A percentile compares a stretch with the other conserved stretches of the same genome.
phyloP scores from a whole-genome alignment of 2,113 vertebrate genomes.

The Neopipo cinnamomea region DNA sequence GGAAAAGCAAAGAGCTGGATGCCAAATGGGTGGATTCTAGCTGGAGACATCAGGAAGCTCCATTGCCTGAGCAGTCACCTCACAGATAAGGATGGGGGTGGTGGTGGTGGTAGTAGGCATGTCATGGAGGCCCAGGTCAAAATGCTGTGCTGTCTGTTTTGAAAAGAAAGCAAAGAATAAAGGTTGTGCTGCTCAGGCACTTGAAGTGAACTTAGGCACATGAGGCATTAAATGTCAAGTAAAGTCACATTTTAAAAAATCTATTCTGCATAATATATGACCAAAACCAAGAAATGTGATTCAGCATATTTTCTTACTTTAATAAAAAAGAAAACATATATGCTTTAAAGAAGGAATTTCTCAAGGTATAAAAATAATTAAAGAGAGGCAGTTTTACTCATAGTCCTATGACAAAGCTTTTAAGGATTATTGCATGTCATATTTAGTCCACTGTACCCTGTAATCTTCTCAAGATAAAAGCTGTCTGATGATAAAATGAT shows the following conservation, averaged over 20 bases:
- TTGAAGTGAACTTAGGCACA: neutral
- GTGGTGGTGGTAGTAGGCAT: neutral
- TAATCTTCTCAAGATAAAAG: slow-evolving; percentile 35
- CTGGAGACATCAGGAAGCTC: neutral
- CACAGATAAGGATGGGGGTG: neutral
- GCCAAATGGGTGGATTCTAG: neutral
- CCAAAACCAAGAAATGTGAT: neutral
- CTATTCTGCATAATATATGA: neutral
- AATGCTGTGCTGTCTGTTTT: neutral
- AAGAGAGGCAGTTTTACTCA: neutral
- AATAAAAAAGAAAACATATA: neutral
- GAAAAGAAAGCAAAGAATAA: neutral
- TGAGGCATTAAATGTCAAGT: neutral
- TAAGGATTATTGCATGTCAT: neutral
- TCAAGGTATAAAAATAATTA: neutral
- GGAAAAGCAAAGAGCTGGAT: neutral
- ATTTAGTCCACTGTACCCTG: neutral
- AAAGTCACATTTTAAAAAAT: neutral
- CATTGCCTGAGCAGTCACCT: neutral
- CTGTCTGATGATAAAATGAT: slow-evolving; percentile 9
- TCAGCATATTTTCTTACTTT: neutral
- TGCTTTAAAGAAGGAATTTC: neutral
- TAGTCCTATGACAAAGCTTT: neutral
- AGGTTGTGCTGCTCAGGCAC: neutral
- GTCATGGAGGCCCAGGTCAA: neutral